Conservation (phyloP, 2,888 invertebrate genomes). For the Meganola albula region DNA sequence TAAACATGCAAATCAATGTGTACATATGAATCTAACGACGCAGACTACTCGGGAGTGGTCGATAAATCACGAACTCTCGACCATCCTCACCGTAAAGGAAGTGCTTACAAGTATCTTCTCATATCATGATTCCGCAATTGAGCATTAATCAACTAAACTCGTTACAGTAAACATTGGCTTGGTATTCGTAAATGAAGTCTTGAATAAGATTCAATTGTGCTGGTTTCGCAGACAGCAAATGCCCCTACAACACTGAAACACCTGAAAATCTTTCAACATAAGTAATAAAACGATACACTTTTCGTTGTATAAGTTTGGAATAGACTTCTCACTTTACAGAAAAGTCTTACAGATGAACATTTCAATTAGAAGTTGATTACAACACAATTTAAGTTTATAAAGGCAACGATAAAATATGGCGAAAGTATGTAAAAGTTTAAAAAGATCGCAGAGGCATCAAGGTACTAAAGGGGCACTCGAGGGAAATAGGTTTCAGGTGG, state of each 20-base stretch:
- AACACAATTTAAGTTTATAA: conserved; percentile 21
- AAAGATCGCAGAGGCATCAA: conserved; percentile 40
- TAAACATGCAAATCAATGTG: conserved; percentile 27
- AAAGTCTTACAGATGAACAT: no score
- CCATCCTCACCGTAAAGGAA: conserved; percentile 44
- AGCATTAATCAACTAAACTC: conserved; percentile 42
- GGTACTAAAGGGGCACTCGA: conserved; percentile 45
- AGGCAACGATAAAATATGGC: conserved; percentile 25
- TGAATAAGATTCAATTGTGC: conserved; percentile 13
- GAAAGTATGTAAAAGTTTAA: conserved; percentile 36
- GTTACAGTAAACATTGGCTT: conserved; percentile 37
- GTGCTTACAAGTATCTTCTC: conserved; percentile 32
- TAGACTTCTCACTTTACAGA: no score
- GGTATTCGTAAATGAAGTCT: conserved; percentile 30
- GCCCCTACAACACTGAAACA: no score
- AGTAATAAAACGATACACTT: no score
- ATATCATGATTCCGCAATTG: conserved; percentile 43
- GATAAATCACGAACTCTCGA: conserved; percentile 38
- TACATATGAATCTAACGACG: conserved; percentile 26
- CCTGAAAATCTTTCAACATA: no score
- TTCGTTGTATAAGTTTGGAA: no score
- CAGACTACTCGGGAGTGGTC: conserved; percentile 20
- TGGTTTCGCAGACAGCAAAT: background rate
- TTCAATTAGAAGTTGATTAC: conserved; percentile 20
- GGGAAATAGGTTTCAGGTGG: conserved; percentile 47